phyloP scores from a whole-genome alignment of 2,797 vertebrate genomes.

The Chromobotia macracanthus region DNA sequence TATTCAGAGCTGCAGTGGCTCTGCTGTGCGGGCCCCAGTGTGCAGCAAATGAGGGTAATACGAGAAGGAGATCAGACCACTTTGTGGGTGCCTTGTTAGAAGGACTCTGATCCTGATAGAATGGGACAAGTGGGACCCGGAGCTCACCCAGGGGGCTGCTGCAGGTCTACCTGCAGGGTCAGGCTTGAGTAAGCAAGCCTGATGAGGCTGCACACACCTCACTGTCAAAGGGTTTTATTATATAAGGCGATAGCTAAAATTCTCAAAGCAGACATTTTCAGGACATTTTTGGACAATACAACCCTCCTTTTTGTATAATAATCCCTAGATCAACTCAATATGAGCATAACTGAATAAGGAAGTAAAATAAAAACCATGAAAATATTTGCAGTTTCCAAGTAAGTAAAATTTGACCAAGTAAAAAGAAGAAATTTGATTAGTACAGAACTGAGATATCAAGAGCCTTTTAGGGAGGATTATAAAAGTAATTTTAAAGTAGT shows the following conservation, averaged over 20 bases:
- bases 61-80: neutral
- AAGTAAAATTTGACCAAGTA: no score
- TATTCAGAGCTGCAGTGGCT: neutral
- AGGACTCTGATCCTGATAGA: neutral
- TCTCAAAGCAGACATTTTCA: neutral
- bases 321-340: neutral
- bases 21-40: neutral
- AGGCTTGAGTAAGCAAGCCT: neutral
- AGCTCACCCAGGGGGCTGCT: constrained; percentile 18
- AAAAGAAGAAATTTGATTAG: neutral
- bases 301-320: neutral
- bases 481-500: neutral
- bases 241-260: neutral
- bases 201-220: neutral
- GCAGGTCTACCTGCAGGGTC: constrained; percentile 10
- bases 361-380: neutral
- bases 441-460: neutral
- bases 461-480: neutral
- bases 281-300: neutral
- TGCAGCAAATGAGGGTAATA: neutral
- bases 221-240: constrained; percentile 19
- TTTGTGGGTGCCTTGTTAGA: neutral
- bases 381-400: neutral
- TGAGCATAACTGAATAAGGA: neutral
- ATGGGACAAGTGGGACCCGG: constrained; percentile 20